Base-by-base conservation (phyloP, 2,797 vertebrate genomes). In the Enteromius unitaeniatus region DNA sequence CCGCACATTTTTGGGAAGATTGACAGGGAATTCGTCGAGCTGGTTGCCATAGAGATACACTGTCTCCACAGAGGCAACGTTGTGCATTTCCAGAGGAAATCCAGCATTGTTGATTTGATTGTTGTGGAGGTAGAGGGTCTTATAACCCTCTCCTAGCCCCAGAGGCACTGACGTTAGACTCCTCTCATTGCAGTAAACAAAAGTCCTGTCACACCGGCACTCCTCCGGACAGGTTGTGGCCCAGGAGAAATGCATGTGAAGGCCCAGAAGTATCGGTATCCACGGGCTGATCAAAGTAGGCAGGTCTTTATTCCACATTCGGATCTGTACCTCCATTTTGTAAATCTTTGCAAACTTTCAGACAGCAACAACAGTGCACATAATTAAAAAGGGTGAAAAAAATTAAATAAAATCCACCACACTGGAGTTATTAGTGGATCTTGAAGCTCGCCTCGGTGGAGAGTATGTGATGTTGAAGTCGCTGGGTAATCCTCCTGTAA, bases 101-200 rank as follows among this genome's bases (percentile, higher is more conserved):
- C 96, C 97, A 91, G 97, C 97, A 88, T 97, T 97, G 93, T 97
- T 97, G 95, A 99, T 98, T 95, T 96, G 96, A 95, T 99, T 99
- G 93, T 99, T 98, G 92, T 99, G 97, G 93, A 98, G 96, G 95
- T 98, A 99, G 91, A 99, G 97, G 79, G 97, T 97, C 85, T 96
- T 97, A 89, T 97, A 97, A 91, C 97, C 97, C 95, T 98, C 97
- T 14, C 97, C 96, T 85, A 99, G 96, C 92, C 97, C 97, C 94
- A 96, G 94, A 95, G 97, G 97, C 95, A 98, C 97, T 94, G 97
- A 98, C 92, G 97, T 99, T 95, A 99, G 94, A 93, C 96, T 96
- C 92, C 97, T 93, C 90, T 99, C 97, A 0, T 99, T 99, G 93
- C 97, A 99, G 93, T 99, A 99, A 92, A 98, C 96, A 93, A 97